phyloP scores from a whole-genome alignment of 2,888 invertebrate species.

The Andrena bicolor region DNA sequence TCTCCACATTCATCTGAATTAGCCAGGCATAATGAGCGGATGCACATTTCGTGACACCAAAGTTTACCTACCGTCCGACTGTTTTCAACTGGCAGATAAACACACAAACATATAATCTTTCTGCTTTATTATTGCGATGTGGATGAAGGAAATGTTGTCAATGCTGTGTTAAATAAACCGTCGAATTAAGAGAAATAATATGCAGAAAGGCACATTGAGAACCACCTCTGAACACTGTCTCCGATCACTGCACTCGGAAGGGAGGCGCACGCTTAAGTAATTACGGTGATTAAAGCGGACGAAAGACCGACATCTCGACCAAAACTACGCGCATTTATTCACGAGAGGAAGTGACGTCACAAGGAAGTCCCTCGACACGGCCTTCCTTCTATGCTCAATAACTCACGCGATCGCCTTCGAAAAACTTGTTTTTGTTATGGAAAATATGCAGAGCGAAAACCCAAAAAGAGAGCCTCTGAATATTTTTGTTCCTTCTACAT shows the following conservation, averaged over 20 bases:
- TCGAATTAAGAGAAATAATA: slow-evolving; percentile 8
- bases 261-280: slow-evolving; percentile 41
- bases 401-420: neutral
- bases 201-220: slow-evolving; percentile 9
- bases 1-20: too few species aligned
- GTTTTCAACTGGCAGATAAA: too few species aligned
- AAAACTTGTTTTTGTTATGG: neutral
- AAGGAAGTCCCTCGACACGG: slow-evolving; percentile 66
- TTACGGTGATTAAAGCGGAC: slow-evolving; percentile 54
- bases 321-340: slow-evolving; percentile 43
- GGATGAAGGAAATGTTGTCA: neutral
- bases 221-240: slow-evolving; percentile 17
- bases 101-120: too few species aligned
- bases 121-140: too few species aligned
- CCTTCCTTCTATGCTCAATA: slow-evolving; percentile 34
- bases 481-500: too few species aligned
- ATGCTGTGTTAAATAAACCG: neutral
- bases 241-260: slow-evolving; percentile 20
- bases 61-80: too few species aligned
- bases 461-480: too few species aligned
- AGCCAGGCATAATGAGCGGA: too few species aligned
- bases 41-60: too few species aligned
- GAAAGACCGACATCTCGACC: slow-evolving; percentile 41
- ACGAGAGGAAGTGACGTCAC: slow-evolving; percentile 68
- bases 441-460: too few species aligned